Evolutionary conservation across 1,140 invertebrate genomes (phyloP).

Genomic region (Physella acuta): DNA sequence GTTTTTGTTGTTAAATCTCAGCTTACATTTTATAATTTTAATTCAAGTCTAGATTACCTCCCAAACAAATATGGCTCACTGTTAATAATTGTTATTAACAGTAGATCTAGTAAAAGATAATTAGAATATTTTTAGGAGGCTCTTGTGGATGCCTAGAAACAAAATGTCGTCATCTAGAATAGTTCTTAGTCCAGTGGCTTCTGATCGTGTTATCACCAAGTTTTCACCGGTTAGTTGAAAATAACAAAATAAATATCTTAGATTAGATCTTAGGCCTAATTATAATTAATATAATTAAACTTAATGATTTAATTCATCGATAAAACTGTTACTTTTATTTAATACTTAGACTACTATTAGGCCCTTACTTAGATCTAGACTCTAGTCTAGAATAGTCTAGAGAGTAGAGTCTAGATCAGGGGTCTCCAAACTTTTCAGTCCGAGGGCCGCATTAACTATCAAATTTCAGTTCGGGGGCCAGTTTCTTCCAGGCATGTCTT

Average conservation of each 20-base stretch:
- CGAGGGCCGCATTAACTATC: no score
- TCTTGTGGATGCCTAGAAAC: constrained; percentile 8
- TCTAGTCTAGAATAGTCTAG: background rate
- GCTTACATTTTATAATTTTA: background rate
- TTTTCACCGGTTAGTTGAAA: constrained; percentile 63
- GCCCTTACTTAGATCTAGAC: background rate
- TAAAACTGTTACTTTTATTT: background rate
- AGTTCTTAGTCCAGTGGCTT: constrained; percentile 61
- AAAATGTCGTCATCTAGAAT: constrained; percentile 43
- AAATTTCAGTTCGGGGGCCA: no score
- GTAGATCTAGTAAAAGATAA: background rate
- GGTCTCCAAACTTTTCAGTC: no score
- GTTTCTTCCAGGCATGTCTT: no score
- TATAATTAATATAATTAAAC: no score
- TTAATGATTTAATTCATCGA: background rate
- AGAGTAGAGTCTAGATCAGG: background rate
- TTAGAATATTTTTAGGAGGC: background rate
- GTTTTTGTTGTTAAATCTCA: background rate
- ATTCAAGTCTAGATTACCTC: background rate
- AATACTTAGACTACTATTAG: background rate
- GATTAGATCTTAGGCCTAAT: no score
- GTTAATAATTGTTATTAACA: no score
- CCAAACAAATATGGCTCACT: no score
- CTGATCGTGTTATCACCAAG: constrained; percentile 64
- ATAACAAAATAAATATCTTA: no score